Evolutionary conservation across 1,140 invertebrate species (phyloP).

Genomic region (Drosophila serrata): DNA sequence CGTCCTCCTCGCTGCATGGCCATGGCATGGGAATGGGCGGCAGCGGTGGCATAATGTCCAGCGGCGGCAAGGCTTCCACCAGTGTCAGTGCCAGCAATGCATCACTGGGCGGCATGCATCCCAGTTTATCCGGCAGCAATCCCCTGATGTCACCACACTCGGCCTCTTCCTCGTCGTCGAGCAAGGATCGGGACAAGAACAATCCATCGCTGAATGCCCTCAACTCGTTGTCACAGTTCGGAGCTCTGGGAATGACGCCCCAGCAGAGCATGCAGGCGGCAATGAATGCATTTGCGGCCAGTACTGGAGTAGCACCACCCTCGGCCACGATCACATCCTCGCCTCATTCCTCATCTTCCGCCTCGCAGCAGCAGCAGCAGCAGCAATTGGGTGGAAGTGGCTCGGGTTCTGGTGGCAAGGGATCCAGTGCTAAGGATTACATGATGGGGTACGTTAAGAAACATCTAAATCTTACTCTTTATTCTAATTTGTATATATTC

Average conservation of each 20-base stretch:
- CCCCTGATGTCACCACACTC: slow-evolving; percentile 73
- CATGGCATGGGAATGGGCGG: slow-evolving; percentile 60
- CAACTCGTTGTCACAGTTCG: slow-evolving; percentile 81
- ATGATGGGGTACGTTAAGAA: slow-evolving; percentile 85
- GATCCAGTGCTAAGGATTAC: slow-evolving; percentile 69
- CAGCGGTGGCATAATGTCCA: slow-evolving; percentile 55
- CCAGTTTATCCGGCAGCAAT: slow-evolving; percentile 40
- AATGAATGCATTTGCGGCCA: slow-evolving; percentile 84
- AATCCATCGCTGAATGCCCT: slow-evolving; percentile 83
- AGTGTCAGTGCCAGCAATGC: slow-evolving; percentile 66
- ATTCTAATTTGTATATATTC: not conserved
- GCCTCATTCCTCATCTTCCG: slow-evolving; percentile 35
- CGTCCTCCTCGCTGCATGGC: slow-evolving; percentile 55
- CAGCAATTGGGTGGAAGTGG: slow-evolving; percentile 37
- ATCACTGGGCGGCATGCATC: slow-evolving; percentile 57
- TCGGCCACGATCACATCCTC: slow-evolving; percentile 63
- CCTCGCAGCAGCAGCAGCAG: slow-evolving; percentile 56
- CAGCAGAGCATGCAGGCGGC: slow-evolving; percentile 85
- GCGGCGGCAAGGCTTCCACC: slow-evolving; percentile 60
- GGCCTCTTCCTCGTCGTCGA: slow-evolving; percentile 39
- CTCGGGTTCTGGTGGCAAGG: slow-evolving; percentile 46
- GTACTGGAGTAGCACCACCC: slow-evolving; percentile 49
- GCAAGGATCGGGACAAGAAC: slow-evolving; percentile 75
- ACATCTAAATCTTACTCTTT: rapidly evolving
- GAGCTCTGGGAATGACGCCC: slow-evolving; percentile 79